These are phyloP conservation scores for Anastrepha obliqua DNA, from an alignment of 1,140 invertebrate genomes.

Conservation along the genomic window DNA sequence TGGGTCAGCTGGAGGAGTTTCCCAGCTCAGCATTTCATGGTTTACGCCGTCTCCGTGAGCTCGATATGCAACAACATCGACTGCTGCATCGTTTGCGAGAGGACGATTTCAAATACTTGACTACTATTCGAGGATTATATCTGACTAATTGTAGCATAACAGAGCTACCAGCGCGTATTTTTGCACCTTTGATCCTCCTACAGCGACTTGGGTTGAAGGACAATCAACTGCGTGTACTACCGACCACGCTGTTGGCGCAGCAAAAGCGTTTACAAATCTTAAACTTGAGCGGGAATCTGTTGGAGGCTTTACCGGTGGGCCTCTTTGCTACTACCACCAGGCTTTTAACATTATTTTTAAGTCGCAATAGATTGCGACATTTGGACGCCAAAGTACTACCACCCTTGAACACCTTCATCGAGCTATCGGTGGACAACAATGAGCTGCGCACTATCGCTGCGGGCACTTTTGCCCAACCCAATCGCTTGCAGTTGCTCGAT, in stretches of 20 bases:
- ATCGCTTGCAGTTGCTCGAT: background rate
- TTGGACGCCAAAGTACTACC: background rate
- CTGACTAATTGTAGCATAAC: conserved; percentile 11
- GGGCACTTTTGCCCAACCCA: conserved; percentile 6
- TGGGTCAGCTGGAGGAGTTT: background rate
- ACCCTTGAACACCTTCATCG: background rate
- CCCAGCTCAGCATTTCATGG: background rate
- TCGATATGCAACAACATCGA: background rate
- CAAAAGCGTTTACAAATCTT: conserved; percentile 12
- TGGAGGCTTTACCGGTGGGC: background rate
- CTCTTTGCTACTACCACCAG: background rate
- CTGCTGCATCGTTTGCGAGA: background rate
- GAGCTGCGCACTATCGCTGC: background rate
- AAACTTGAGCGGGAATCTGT: background rate
- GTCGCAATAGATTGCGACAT: conserved; percentile 23
- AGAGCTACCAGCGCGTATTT: background rate
- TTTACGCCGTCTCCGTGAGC: background rate
- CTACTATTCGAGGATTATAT: conserved; percentile 6
- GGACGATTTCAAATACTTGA: background rate
- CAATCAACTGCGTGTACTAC: conserved; percentile 2
- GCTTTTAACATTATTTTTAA: background rate
- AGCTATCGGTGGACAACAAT: background rate
- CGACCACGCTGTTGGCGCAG: background rate
- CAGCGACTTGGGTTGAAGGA: background rate
- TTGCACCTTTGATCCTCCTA: background rate